Evolutionary conservation across 2,888 invertebrate genomes (phyloP).

Genomic region (Craniophora ligustri): DNA sequence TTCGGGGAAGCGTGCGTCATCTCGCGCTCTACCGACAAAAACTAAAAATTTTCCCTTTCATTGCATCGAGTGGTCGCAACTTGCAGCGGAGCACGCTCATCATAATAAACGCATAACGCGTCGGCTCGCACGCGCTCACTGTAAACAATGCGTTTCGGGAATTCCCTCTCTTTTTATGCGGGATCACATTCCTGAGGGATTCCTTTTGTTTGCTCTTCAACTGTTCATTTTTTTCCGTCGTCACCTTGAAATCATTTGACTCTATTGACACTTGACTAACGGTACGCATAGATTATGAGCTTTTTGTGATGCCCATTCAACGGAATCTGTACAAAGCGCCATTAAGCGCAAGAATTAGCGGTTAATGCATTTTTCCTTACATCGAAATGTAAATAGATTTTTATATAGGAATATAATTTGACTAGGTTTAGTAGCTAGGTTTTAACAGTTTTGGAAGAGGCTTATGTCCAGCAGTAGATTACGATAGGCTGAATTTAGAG

Average conservation of each 20-base stretch:
- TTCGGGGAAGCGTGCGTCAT: conserved; percentile 83
- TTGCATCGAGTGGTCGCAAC: conserved; percentile 72
- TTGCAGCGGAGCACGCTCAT: conserved; percentile 61
- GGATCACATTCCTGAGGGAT: conserved; percentile 86
- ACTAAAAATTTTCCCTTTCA: conserved; percentile 87
- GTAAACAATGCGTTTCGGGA: conserved; percentile 88
- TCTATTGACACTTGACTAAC: conserved; percentile 75
- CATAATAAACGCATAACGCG: conserved; percentile 79
- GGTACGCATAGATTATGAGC: conserved; percentile 63
- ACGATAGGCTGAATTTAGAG: too few relatives aligned
- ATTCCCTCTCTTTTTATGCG: conserved; percentile 84
- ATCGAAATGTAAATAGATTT: background rate
- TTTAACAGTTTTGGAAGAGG: too few relatives aligned
- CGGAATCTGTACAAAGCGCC: conserved; percentile 36
- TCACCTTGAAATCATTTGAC: conserved; percentile 73
- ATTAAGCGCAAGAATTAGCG: conserved; percentile 27
- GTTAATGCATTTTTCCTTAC: conserved; percentile 25
- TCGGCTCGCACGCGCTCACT: conserved; percentile 69
- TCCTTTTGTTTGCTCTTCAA: conserved; percentile 86
- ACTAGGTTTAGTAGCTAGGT: too few relatives aligned
- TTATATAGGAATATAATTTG: too few relatives aligned
- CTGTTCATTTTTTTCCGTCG: conserved; percentile 73
- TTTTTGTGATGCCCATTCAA: conserved; percentile 59
- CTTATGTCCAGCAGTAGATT: too few relatives aligned
- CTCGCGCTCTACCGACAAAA: conserved; percentile 73